Base-by-base conservation (phyloP, 2,888 invertebrate species). In the Caenorhabditis sinica region DNA sequence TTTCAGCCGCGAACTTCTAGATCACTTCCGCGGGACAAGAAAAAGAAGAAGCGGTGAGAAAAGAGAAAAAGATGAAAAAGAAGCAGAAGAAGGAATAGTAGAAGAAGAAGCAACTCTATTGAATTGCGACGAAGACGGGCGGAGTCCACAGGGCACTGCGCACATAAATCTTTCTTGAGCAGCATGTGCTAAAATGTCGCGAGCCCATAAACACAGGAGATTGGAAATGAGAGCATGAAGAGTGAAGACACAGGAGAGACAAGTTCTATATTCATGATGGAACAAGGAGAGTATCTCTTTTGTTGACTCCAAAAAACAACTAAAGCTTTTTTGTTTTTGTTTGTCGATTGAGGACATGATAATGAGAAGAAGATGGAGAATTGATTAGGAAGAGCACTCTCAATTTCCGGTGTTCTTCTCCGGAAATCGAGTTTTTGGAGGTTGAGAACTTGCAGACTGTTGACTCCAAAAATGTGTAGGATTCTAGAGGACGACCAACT, bases 131-230 rank as follows among this genome's bases (percentile, higher is more conserved):
- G 80, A 72, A 58, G 65, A 72, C 65, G 72, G 80, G 79, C 63
- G 79, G 79, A 72, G 77, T 63, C 69, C 69, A 68, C 68, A 53
- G 45, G 53, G 68, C 53, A 63, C 71, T 49, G 68, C 76, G 51
- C 72, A 63, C 80, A 80, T 80, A 80, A 80, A 80, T 81, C 73
- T 81, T 81, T 81, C 73, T 81, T 81, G 81, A 81, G 81, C 72
- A 74, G 81, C 68, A 81, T 81, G 73, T 74, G 73, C 81, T 74
- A 81, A 74, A 81, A 81, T 81, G 80, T 80, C 80, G 80, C 72
- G 72, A 79, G 79, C 65, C 79, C 79, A 79, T 79, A 79, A 79
- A 80, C 80, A 73, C 61, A 56, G 80, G 66, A 80, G 80, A 80
- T 80, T 80, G 80, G 66, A 80, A 80, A 80, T 80, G 80, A 80